Evolutionary conservation across 2,888 invertebrate genomes (phyloP).

Genomic region (Drosophila cognata): DNA sequence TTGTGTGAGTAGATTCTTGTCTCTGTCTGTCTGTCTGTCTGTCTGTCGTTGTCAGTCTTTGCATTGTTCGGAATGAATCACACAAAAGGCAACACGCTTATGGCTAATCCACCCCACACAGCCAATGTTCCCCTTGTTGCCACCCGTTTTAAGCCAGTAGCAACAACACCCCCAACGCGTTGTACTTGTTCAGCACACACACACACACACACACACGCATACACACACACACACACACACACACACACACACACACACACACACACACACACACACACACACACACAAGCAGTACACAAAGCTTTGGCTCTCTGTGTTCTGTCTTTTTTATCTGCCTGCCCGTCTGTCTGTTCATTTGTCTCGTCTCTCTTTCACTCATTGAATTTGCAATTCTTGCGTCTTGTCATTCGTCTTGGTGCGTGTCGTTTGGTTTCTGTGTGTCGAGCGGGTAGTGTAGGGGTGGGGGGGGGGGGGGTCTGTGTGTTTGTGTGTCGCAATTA

Average conservation of each 20-base stretch:
- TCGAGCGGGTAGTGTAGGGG: fast-evolving
- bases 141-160: neutral
- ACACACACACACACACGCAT: neutral
- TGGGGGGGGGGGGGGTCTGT: neutral
- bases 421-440: constrained; percentile 8
- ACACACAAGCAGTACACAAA: neutral
- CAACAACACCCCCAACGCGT: constrained; percentile 1
- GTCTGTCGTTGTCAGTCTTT: constrained; percentile 25
- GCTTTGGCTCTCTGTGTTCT: neutral
- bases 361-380: constrained; percentile 18
- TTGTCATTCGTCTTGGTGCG: constrained; percentile 33
- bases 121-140: neutral
- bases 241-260: neutral
- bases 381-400: constrained; percentile 14
- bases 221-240: neutral
- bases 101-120: constrained; percentile 29
- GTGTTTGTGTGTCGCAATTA: constrained; percentile 68
- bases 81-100: constrained; percentile 60
- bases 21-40: constrained; percentile 9
- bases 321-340: constrained; percentile 1
- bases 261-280: neutral
- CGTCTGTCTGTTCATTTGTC: constrained; percentile 1
- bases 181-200: neutral
- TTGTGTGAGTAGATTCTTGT: constrained; percentile 21
- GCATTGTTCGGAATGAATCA: constrained; percentile 66